Evolutionary conservation across 1,140 invertebrate genomes (phyloP).

Genomic region (Drosophila varians): DNA sequence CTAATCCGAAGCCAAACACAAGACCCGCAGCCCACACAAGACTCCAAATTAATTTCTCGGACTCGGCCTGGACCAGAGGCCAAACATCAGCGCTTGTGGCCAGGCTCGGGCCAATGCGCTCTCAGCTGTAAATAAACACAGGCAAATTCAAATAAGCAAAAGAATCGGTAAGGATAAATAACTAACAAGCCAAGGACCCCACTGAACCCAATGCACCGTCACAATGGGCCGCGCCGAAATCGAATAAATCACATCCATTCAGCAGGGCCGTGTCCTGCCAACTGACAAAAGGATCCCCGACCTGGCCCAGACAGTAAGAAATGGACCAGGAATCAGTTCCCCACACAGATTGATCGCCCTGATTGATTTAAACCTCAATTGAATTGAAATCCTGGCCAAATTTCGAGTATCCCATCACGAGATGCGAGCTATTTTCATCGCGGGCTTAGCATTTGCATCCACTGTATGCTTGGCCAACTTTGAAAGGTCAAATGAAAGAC

Average conservation of each 20-base stretch:
- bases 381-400: background rate
- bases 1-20: conserved; percentile 17
- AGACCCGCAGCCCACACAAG: conserved; percentile 3
- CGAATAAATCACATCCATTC: conserved; percentile 69
- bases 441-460: conserved; percentile 28
- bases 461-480: conserved; percentile 44
- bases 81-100: conserved; percentile 51
- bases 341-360: conserved; percentile 25
- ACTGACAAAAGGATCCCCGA: conserved; percentile 12
- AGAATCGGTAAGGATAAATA: conserved; percentile 78
- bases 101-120: conserved; percentile 47
- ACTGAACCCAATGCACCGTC: conserved; percentile 10
- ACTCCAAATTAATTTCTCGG: conserved; percentile 12
- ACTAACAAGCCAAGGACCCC: conserved; percentile 58
- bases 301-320: conserved; percentile 18
- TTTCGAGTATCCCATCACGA: background rate
- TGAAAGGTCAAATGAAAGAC: conserved; percentile 38
- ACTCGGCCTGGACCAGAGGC: conserved; percentile 24
- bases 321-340: background rate
- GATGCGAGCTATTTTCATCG: background rate
- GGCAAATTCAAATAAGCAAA: conserved; percentile 72
- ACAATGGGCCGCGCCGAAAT: conserved; percentile 19
- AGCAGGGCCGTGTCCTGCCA: conserved; percentile 37
- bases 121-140: conserved; percentile 76
- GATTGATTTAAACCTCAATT: conserved; percentile 42